Evolutionary conservation across 2,888 invertebrate genomes (phyloP).

Genomic region (Glaucopsyche alexis): DNA sequence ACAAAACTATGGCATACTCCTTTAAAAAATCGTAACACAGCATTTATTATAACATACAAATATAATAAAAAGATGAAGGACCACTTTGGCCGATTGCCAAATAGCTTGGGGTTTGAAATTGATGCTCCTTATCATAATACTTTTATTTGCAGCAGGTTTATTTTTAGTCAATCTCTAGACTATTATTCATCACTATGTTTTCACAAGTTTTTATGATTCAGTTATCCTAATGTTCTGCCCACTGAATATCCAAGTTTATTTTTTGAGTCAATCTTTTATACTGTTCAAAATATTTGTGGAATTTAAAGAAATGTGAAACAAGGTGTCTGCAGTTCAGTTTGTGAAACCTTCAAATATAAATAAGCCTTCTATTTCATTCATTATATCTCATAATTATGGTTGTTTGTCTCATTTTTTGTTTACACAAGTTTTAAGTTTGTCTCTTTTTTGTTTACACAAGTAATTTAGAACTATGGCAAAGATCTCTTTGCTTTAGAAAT

Average conservation of each 20-base stretch:
- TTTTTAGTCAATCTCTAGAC: conserved; percentile 28
- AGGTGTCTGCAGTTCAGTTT: no score
- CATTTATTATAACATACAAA: not conserved
- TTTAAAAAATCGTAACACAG: not conserved
- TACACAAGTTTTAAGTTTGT: no score
- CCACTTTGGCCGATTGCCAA: conserved; percentile 45
- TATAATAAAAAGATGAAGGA: conserved; percentile 31
- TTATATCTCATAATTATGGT: no score
- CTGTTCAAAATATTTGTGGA: not conserved
- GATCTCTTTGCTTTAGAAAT: no score
- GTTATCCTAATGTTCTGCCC: not conserved
- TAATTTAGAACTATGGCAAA: no score
- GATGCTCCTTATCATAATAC: conserved; percentile 40
- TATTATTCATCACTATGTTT: conserved; percentile 3
- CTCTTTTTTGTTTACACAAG: no score
- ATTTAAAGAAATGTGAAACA: no score
- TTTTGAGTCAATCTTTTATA: not conserved
- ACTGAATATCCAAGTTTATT: not conserved
- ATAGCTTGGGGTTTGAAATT: conserved; percentile 39
- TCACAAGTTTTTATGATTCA: not conserved
- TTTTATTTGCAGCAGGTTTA: conserved; percentile 37
- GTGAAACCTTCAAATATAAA: no score
- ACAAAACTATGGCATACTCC: no score
- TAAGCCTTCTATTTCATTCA: no score
- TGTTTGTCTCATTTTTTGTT: no score